Evolutionary conservation across 2,888 invertebrate species (phyloP).

Genomic region (Emmelina monodactyla): DNA sequence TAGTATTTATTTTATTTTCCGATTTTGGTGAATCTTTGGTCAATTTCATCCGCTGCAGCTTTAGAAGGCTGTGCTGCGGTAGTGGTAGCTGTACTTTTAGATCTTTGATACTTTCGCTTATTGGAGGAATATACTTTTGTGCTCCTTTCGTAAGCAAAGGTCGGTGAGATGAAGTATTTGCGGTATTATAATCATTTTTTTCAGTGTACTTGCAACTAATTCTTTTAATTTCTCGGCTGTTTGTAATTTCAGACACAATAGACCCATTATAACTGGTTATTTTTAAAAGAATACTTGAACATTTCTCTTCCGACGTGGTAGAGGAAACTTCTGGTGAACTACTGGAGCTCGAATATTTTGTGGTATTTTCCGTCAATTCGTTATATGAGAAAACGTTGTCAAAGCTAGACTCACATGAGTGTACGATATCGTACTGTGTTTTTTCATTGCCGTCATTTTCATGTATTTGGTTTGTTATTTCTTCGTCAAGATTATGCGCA

Average conservation of each 20-base stretch:
- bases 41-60: slow-evolving; percentile 47
- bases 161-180: slow-evolving; percentile 26
- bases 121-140: slow-evolving; percentile 60
- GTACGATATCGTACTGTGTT: slow-evolving; percentile 23
- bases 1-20: slow-evolving; percentile 16
- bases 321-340: slow-evolving; percentile 57
- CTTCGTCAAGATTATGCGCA: slow-evolving; percentile 14
- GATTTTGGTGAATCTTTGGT: slow-evolving; percentile 41
- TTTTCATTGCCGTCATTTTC: slow-evolving; percentile 9
- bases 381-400: slow-evolving; percentile 28
- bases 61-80: slow-evolving; percentile 47
- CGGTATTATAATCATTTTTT: slow-evolving; percentile 31
- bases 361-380: slow-evolving; percentile 21
- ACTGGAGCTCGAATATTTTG: slow-evolving; percentile 33
- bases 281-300: slow-evolving; percentile 43
- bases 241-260: slow-evolving; percentile 40
- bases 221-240: slow-evolving; percentile 22
- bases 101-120: slow-evolving; percentile 41
- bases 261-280: slow-evolving; percentile 49
- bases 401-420: slow-evolving; percentile 34
- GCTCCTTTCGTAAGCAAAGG: slow-evolving; percentile 57
- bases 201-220: slow-evolving; percentile 45
- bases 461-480: slow-evolving; percentile 10
- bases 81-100: slow-evolving; percentile 53
- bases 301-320: slow-evolving; percentile 53